Evolutionary conservation across 2,888 invertebrate species (phyloP).

Genomic region (Syrista parreyssii): DNA sequence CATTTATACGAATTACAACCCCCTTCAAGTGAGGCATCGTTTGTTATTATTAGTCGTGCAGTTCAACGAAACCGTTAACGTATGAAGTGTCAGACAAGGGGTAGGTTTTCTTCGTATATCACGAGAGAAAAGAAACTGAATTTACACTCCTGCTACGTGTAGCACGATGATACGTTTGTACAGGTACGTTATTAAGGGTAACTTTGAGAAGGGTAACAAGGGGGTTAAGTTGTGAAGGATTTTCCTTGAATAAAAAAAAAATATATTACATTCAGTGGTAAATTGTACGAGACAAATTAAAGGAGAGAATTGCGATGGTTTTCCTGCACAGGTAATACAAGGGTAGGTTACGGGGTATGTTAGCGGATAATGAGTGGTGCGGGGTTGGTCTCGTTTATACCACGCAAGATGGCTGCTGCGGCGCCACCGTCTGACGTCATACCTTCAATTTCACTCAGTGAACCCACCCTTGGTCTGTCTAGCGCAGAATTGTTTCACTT

Average conservation of each 20-base stretch:
- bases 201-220: neutral
- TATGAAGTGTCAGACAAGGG: constrained; percentile 7
- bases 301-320: neutral
- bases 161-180: neutral
- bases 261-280: neutral
- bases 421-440: constrained; percentile 22
- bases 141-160: neutral
- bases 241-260: neutral
- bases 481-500: neutral
- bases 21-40: constrained; percentile 40
- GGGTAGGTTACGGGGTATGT: constrained; percentile 8
- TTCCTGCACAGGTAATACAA: constrained; percentile 1
- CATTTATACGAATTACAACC: constrained; percentile 66
- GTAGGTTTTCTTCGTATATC: constrained; percentile 5
- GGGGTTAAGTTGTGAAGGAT: neutral
- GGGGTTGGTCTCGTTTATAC: constrained; percentile 18
- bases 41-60: constrained; percentile 45
- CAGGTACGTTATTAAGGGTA: neutral
- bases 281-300: neutral
- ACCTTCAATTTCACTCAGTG: constrained; percentile 18
- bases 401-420: constrained; percentile 25
- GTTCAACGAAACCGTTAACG: neutral
- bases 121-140: constrained; percentile 5
- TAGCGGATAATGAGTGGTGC: constrained; percentile 20
- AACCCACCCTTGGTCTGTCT: neutral